Evolutionary conservation across 64 coral and sea anemone species (phyloP).

Genomic region (Stichodactyla helianthus): DNA sequence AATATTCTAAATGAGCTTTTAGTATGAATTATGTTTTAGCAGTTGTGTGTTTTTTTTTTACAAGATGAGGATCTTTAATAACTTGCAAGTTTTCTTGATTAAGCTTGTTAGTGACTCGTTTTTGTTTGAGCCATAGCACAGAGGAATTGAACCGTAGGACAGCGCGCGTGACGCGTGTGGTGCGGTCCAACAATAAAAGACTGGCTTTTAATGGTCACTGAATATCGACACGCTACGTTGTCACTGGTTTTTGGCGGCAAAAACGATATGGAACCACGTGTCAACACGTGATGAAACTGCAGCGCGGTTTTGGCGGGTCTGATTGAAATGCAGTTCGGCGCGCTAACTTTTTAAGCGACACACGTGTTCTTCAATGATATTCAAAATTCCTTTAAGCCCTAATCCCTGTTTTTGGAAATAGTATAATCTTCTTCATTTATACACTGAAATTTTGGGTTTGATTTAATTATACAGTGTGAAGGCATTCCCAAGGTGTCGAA

Average conservation of each 20-base stretch:
- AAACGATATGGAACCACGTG: conserved; percentile 11
- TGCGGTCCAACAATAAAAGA: not conserved
- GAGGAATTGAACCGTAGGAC: not conserved
- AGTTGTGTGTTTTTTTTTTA: not conserved
- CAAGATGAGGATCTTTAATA: not conserved
- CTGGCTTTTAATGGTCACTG: not conserved
- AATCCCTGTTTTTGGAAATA: not conserved
- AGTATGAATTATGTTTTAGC: too few relatives aligned
- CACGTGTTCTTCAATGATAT: not conserved
- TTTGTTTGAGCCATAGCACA: not conserved
- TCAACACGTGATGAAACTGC: conserved; percentile 9
- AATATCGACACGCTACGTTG: conserved; percentile 18
- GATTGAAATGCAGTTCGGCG: conserved; percentile 23
- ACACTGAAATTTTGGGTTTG: not conserved
- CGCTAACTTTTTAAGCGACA: not conserved
- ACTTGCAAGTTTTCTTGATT: not conserved
- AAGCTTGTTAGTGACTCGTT: not conserved
- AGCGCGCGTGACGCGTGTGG: conserved; percentile 13
- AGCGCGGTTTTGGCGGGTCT: conserved; percentile 23
- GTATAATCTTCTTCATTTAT: not conserved
- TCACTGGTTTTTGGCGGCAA: conserved; percentile 15
- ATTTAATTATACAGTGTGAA: not conserved
- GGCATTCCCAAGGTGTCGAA: not conserved
- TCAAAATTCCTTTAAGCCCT: not conserved
- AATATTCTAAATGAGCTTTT: not conserved